Percentiles rank a stretch among this genome's conserved stretches.
Evolutionary conservation across 2,797 vertebrate species (phyloP).

Genomic region (Coracias cyanogaster): DNA sequence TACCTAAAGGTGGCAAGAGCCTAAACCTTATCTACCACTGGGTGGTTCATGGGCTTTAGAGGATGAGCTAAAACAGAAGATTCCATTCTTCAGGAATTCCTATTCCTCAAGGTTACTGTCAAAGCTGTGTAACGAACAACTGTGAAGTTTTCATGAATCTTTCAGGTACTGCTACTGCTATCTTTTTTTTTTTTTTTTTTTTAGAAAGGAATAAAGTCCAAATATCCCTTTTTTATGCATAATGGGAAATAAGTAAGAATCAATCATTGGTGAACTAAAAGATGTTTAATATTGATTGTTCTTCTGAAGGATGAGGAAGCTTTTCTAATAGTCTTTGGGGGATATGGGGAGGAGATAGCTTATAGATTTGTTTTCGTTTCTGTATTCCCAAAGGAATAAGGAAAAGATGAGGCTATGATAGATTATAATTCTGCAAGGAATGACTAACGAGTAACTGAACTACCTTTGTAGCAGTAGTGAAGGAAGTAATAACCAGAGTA

Average conservation of each 20-base stretch:
- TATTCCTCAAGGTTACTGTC: not conserved
- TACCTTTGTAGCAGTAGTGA: not conserved
- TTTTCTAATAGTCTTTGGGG: not conserved
- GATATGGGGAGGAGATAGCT: not conserved
- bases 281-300: conserved; percentile 11
- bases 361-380: conserved; percentile 55
- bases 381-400: conserved; percentile 2
- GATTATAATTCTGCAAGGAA: conserved; percentile 60
- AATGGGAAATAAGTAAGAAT: conserved; percentile 2
- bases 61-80: not conserved
- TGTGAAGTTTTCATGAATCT: not conserved
- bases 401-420: conserved; percentile 52
- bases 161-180: not conserved
- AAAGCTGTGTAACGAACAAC: not conserved
- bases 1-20: not conserved
- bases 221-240: not conserved
- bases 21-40: not conserved
- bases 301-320: not conserved
- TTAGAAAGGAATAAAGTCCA: not conserved
- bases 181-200: no score
- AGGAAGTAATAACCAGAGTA: not conserved
- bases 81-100: not conserved
- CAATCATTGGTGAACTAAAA: conserved; percentile 32
- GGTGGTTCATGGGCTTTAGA: not conserved
- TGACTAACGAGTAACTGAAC: conserved; percentile 50